These are phyloP conservation scores for Oxyura jamaicensis DNA, from an alignment of 2,113 vertebrate genomes.

Conservation along the genomic window DNA sequence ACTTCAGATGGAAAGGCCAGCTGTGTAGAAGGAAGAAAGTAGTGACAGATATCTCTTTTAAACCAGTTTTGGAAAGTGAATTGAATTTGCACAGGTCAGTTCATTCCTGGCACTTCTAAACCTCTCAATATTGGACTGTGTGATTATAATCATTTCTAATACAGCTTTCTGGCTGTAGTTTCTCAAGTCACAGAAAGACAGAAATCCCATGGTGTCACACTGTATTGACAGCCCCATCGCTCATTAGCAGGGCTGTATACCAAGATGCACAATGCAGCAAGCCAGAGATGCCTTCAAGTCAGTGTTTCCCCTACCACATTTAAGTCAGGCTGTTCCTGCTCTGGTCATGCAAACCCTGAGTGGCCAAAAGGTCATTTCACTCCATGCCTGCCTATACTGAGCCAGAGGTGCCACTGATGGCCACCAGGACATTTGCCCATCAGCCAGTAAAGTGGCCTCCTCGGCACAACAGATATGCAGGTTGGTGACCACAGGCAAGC, in stretches of 20 bases:
- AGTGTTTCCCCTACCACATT: background rate
- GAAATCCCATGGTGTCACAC: background rate
- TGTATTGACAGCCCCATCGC: accelerated
- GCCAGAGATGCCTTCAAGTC: background rate
- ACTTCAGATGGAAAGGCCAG: background rate
- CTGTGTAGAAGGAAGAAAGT: background rate
- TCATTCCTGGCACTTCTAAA: background rate
- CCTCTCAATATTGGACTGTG: background rate
- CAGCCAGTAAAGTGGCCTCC: background rate
- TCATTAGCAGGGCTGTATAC: background rate
- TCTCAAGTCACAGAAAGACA: background rate
- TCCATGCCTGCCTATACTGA: background rate
- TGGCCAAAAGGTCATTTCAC: background rate
- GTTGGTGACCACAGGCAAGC: background rate
- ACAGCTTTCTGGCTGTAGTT: background rate
- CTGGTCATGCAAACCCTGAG: background rate
- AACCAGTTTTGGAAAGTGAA: background rate
- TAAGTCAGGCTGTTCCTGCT: background rate
- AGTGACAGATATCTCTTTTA: background rate
- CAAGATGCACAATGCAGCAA: background rate
- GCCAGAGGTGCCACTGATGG: background rate
- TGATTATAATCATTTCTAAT: background rate
- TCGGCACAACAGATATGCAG: background rate
- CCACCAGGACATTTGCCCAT: background rate
- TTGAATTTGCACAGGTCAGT: background rate